phyloP scores from a whole-genome alignment of 2,113 vertebrate genomes.

The Xyliphius kryptos region DNA sequence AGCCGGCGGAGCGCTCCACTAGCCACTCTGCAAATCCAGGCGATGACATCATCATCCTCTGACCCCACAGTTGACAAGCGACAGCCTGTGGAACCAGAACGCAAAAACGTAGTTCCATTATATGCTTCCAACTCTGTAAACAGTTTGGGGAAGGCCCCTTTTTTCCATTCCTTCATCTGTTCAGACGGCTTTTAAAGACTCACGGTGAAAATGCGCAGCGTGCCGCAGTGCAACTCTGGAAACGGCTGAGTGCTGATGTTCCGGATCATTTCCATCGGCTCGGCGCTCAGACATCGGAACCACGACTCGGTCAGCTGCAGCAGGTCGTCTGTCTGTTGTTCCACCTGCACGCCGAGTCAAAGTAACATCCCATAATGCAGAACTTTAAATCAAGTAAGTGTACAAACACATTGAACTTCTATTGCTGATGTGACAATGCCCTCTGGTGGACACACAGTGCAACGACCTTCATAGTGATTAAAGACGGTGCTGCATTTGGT shows the following conservation, averaged over 20 bases:
- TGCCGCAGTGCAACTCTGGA: conserved; percentile 84
- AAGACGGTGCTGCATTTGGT: conserved; percentile 61
- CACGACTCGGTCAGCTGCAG: conserved; percentile 83
- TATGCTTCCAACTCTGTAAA: too few species aligned
- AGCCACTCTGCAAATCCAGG: conserved; percentile 92
- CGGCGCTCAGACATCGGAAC: conserved; percentile 75
- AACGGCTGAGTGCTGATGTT: conserved; percentile 89
- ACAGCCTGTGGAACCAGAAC: conserved; percentile 68
- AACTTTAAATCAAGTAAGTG: too few species aligned
- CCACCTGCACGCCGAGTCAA: conserved; percentile 61
- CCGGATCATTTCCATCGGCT: conserved; percentile 80
- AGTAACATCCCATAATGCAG: too few species aligned
- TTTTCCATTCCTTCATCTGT: too few species aligned
- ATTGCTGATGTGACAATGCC: too few species aligned
- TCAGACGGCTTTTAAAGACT: conserved; percentile 37
- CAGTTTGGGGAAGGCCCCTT: too few species aligned
- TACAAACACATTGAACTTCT: too few species aligned
- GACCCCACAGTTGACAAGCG: conserved; percentile 84
- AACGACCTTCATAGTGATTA: conserved; percentile 35
- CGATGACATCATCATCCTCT: conserved; percentile 80
- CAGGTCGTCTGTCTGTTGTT: conserved; percentile 91
- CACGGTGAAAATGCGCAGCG: conserved; percentile 82
- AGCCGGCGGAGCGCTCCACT: conserved; percentile 81
- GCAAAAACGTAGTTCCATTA: neutral
- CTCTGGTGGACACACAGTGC: too few species aligned